Evolutionary conservation across 2,113 vertebrate genomes (phyloP).

Genomic region (Nannobrachium achirus): DNA sequence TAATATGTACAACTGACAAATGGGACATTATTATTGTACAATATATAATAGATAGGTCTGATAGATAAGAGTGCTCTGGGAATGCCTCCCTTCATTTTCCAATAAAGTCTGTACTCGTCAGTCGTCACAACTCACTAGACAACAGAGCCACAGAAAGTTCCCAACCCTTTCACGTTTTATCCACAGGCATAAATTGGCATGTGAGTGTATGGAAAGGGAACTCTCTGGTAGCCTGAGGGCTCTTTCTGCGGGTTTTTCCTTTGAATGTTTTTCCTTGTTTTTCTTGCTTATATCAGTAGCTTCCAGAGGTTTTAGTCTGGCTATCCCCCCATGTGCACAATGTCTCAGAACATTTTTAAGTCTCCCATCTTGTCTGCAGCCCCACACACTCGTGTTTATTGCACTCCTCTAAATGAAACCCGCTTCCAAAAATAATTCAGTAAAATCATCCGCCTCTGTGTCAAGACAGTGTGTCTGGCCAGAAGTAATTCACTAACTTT

Average conservation of each 20-base stretch:
- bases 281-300: conserved; percentile 11
- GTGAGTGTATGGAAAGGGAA: conserved; percentile 10
- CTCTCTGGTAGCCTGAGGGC: neutral
- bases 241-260: neutral
- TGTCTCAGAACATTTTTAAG: conserved; percentile 2
- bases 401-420: conserved; percentile 39
- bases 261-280: neutral
- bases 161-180: conserved; percentile 4
- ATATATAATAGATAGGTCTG: conserved; percentile 12
- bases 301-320: conserved; percentile 20
- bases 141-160: neutral
- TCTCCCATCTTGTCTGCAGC: conserved; percentile 16
- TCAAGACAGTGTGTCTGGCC: conserved; percentile 73
- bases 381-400: conserved; percentile 32
- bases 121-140: too few species aligned
- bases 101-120: neutral
- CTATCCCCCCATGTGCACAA: neutral
- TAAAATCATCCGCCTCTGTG: conserved; percentile 57
- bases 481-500: conserved; percentile 58
- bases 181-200: neutral
- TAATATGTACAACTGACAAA: conserved; percentile 27
- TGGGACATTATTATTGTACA: conserved; percentile 28
- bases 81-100: neutral
- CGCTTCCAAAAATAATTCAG: conserved; percentile 64
- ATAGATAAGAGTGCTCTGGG: conserved; percentile 5